phyloP scores from a whole-genome alignment of 2,113 vertebrate species.

The Antechinus flavipes region DNA sequence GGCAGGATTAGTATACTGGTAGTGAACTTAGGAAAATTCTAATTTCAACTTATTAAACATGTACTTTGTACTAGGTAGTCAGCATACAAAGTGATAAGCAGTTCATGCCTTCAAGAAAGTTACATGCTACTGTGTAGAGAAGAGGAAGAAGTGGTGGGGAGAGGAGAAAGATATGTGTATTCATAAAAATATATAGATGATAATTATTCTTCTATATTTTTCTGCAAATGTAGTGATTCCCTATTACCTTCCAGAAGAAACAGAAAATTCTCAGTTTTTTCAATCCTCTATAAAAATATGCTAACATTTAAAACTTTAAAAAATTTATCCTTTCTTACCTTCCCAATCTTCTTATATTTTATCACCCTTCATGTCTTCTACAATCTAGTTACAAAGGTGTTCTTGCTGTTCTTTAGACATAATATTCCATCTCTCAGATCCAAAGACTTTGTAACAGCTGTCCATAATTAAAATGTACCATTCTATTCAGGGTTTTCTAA shows the following conservation, averaged over 20 bases:
- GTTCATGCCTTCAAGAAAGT: too few relatives aligned
- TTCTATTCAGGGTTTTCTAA: background rate
- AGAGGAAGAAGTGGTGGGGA: too few relatives aligned
- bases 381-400: background rate
- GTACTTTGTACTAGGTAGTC: background rate
- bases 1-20: too few relatives aligned
- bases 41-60: background rate
- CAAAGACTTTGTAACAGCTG: background rate
- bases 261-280: too few relatives aligned
- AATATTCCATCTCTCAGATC: background rate
- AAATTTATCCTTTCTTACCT: background rate
- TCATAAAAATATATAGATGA: too few relatives aligned
- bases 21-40: too few relatives aligned
- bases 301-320: background rate
- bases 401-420: background rate
- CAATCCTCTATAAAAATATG: background rate
- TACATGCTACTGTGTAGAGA: too few relatives aligned
- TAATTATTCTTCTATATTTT: too few relatives aligned
- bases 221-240: too few relatives aligned
- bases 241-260: too few relatives aligned
- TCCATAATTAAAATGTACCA: background rate
- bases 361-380: background rate
- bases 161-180: too few relatives aligned
- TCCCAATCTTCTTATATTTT: background rate
- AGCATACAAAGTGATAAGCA: background rate